phyloP scores from a whole-genome alignment of 2,797 vertebrate genomes.

The Rachycentron canadum region DNA sequence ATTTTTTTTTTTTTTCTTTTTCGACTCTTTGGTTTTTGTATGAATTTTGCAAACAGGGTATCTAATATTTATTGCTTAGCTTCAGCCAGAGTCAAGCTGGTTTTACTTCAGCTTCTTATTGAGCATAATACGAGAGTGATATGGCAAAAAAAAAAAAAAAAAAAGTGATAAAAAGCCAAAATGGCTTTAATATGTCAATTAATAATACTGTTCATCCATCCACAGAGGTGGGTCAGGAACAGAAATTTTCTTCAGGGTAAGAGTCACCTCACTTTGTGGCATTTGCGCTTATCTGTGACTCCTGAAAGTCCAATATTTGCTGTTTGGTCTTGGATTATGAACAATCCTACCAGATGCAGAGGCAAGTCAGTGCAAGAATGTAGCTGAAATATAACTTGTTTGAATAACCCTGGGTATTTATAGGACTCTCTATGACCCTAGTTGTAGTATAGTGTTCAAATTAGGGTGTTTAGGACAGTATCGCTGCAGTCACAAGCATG shows the following conservation, averaged over 20 bases:
- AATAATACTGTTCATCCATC: neutral
- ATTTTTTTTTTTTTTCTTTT: neutral
- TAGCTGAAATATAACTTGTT: constrained; percentile 35
- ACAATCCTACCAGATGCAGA: constrained; percentile 10
- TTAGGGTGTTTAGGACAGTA: constrained; percentile 40
- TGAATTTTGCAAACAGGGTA: too few relatives aligned
- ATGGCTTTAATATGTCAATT: neutral
- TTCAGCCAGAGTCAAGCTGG: neutral
- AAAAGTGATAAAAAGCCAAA: neutral
- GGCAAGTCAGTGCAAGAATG: neutral
- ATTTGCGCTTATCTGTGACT: constrained; percentile 36
- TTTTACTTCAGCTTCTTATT: neutral
- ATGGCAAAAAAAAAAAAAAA: too few relatives aligned
- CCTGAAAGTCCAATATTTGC: constrained; percentile 65
- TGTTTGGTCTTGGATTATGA: constrained; percentile 44
- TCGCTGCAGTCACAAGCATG: constrained; percentile 42
- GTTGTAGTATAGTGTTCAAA: constrained; percentile 37
- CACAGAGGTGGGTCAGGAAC: neutral
- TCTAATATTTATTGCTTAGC: too few relatives aligned
- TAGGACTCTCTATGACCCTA: constrained; percentile 36
- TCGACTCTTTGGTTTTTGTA: neutral
- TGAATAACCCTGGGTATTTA: constrained; percentile 54
- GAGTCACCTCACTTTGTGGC: neutral
- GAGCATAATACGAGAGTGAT: too few relatives aligned
- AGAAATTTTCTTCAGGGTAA: neutral